These are phyloP conservation scores for Sciaenops ocellatus DNA, from an alignment of 2,797 vertebrate species.

Conservation along the genomic window DNA sequence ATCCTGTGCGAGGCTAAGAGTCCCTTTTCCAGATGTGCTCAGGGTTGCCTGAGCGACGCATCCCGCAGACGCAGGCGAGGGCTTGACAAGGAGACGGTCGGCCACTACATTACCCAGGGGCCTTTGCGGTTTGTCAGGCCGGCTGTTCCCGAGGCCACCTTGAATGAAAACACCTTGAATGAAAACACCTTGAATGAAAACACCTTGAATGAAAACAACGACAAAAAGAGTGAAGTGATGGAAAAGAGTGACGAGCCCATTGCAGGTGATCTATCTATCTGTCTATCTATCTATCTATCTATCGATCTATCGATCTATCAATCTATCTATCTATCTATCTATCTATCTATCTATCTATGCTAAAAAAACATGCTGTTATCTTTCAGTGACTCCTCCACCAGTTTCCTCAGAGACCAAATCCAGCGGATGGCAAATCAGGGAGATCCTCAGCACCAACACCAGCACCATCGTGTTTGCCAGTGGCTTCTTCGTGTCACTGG, in stretches of 20 bases:
- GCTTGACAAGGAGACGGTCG: slow-evolving; percentile 59
- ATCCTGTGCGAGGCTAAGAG: slow-evolving; percentile 77
- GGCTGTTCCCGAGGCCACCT: background rate
- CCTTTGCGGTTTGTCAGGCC: slow-evolving; percentile 67
- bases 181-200: too few species aligned
- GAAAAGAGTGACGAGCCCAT: rapidly evolving
- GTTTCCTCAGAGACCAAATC: slow-evolving; percentile 4
- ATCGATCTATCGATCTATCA: too few species aligned
- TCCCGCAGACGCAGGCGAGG: slow-evolving; percentile 63
- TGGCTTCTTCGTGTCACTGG: slow-evolving; percentile 54
- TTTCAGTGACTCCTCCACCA: slow-evolving; percentile 32
- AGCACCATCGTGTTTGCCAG: slow-evolving; percentile 57
- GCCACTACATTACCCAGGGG: slow-evolving; percentile 81
- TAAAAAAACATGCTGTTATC: background rate
- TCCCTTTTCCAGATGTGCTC: slow-evolving; percentile 78
- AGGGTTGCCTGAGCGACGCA: slow-evolving; percentile 70
- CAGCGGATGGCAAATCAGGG: background rate
- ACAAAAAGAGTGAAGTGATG: background rate
- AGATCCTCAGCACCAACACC: slow-evolving; percentile 32
- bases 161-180: background rate
- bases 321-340: background rate
- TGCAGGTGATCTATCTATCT: slow-evolving; percentile 25
- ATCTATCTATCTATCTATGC: background rate
- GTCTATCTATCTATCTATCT: background rate
- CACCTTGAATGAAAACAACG: too few species aligned